Evolutionary conservation across 2,797 vertebrate genomes (phyloP).

Genomic region (Alca torda): DNA sequence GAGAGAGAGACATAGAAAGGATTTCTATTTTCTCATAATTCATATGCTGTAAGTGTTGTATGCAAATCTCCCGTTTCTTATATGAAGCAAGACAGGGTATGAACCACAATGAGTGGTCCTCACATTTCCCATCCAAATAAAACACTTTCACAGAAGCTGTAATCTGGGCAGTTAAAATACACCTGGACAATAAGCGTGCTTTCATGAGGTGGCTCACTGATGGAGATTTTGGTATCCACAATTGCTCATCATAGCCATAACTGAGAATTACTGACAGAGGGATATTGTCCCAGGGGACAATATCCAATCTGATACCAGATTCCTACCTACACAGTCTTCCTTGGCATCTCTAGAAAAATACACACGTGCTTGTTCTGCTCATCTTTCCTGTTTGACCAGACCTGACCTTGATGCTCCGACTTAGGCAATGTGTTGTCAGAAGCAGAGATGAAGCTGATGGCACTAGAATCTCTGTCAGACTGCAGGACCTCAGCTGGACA

Average conservation of each 20-base stretch:
- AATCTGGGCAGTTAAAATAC: not conserved
- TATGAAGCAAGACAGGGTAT: fast-evolving
- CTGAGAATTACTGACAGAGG: not conserved
- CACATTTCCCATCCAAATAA: not conserved
- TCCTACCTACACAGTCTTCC: not conserved
- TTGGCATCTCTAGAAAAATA: not conserved
- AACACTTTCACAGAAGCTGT: not conserved
- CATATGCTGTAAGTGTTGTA: not conserved
- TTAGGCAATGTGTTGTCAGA: not conserved
- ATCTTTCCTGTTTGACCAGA: not conserved
- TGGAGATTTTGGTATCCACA: not conserved
- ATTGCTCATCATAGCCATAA: not conserved
- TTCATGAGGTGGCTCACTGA: not conserved
- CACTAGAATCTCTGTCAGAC: not conserved
- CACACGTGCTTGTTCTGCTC: not conserved
- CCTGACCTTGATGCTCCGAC: not conserved
- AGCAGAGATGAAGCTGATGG: not conserved
- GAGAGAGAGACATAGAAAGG: not conserved
- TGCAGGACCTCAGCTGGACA: not conserved
- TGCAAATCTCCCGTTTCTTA: not conserved
- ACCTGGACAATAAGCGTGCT: not conserved
- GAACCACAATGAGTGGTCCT: not conserved
- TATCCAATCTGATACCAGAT: not conserved
- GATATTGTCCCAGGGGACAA: not conserved
- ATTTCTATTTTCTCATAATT: not conserved